Percentiles rank a stretch among this genome's conserved stretches.
These are phyloP conservation scores for Microcebus griseorufus DNA, from an alignment of 2,113 vertebrate species.

Conservation along the genomic window DNA sequence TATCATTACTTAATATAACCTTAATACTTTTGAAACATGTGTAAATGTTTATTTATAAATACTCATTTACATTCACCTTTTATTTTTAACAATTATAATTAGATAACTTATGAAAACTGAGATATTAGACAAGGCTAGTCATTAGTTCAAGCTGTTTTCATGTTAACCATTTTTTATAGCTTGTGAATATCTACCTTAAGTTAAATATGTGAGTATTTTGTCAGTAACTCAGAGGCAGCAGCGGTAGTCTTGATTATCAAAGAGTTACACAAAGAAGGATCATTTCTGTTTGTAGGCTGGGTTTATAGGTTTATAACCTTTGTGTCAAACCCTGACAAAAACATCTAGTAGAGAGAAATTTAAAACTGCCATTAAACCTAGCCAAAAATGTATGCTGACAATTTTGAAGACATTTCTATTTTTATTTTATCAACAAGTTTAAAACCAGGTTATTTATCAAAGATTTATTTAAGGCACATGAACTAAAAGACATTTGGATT, in stretches of 20 bases:
- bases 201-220: neutral
- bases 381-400: neutral
- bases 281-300: neutral
- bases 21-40: too few species aligned
- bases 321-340: neutral
- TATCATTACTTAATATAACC: neutral
- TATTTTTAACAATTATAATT: neutral
- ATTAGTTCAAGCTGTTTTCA: neutral
- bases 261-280: neutral
- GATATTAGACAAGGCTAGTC: neutral
- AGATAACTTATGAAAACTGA: neutral
- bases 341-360: neutral
- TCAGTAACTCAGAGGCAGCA: too few species aligned
- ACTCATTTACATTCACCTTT: neutral
- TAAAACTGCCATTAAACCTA: neutral
- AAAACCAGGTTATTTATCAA: neutral
- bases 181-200: neutral
- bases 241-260: neutral
- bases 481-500: neutral
- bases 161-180: neutral
- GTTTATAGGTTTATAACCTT: neutral
- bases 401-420: neutral
- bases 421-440: neutral
- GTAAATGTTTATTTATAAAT: neutral
- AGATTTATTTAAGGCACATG: neutral